Evolutionary conservation across 2,888 invertebrate genomes (phyloP).

Genomic region (Priocnemis perturbator): DNA sequence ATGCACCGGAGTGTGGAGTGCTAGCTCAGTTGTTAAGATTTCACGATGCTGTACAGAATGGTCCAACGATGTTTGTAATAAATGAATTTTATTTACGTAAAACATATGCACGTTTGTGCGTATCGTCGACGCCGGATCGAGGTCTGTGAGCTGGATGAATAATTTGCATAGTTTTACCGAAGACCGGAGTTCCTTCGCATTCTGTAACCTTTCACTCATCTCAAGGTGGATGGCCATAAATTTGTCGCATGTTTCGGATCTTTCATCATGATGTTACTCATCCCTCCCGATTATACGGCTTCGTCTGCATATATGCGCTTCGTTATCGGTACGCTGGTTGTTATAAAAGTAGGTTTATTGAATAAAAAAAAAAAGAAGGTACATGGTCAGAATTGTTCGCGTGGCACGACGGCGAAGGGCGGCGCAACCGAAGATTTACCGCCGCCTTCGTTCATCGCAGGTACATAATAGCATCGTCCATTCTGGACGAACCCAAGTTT

Average conservation of each 20-base stretch:
- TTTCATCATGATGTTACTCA: no score
- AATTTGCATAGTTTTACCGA: neutral
- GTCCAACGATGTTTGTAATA: conserved; percentile 51
- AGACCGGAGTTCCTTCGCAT: neutral
- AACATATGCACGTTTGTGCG: conserved; percentile 24
- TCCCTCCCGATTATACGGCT: no score
- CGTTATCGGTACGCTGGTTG: no score
- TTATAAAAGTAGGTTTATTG: no score
- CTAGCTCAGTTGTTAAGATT: neutral
- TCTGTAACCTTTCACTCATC: no score
- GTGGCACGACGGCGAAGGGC: no score
- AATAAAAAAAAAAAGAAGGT: no score
- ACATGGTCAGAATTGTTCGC: no score
- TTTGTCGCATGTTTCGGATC: no score
- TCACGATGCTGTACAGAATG: conserved; percentile 1
- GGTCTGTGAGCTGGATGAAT: neutral
- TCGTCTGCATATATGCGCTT: no score
- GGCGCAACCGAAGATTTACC: no score
- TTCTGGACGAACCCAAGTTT: neutral
- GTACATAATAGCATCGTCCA: conserved; percentile 2
- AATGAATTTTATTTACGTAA: conserved; percentile 65
- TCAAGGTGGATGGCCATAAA: no score
- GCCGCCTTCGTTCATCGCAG: neutral
- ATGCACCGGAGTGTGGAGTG: neutral
- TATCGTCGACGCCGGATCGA: neutral